A percentile compares a stretch with the other conserved stretches of the same genome.
phyloP scores from a whole-genome alignment of 1,140 invertebrate genomes.

The Brachionus angularis region DNA sequence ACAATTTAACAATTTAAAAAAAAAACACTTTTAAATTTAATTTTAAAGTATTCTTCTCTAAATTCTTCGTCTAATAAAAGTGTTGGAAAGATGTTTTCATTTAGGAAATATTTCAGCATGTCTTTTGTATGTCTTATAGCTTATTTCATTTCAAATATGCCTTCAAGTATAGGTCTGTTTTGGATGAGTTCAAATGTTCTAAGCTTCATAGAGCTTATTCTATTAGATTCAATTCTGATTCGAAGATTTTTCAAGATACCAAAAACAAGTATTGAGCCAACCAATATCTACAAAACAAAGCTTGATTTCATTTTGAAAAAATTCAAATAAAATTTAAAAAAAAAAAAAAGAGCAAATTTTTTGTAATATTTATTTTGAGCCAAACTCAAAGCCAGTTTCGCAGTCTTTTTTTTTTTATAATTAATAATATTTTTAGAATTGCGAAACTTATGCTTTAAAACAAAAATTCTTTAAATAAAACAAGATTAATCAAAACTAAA shows the following conservation, averaged over 20 bases:
- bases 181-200: conserved; percentile 21
- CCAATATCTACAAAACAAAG: background rate
- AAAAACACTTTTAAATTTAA: too few relatives aligned
- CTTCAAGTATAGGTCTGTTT: conserved; percentile 16
- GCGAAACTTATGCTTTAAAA: too few relatives aligned
- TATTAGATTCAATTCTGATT: conserved; percentile 18
- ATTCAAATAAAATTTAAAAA: too few relatives aligned
- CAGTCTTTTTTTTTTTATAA: too few relatives aligned
- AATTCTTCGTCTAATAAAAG: background rate
- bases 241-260: background rate
- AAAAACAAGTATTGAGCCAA: conserved; percentile 8
- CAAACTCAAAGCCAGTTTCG: too few relatives aligned
- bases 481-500: too few relatives aligned
- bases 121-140: background rate
- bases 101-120: conserved; percentile 24
- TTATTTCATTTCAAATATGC: conserved; percentile 36
- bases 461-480: too few relatives aligned
- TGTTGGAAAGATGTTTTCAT: background rate
- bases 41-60: background rate
- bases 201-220: background rate
- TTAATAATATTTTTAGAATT: too few relatives aligned
- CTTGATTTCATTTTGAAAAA: conserved; percentile 1
- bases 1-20: too few relatives aligned
- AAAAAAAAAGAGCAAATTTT: too few relatives aligned
- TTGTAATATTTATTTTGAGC: too few relatives aligned